Evolutionary conservation across 2,797 vertebrate species (phyloP), one percentile per base, ranked within the genome.

Genomic region (Gephyroberyx darwinii): DNA sequence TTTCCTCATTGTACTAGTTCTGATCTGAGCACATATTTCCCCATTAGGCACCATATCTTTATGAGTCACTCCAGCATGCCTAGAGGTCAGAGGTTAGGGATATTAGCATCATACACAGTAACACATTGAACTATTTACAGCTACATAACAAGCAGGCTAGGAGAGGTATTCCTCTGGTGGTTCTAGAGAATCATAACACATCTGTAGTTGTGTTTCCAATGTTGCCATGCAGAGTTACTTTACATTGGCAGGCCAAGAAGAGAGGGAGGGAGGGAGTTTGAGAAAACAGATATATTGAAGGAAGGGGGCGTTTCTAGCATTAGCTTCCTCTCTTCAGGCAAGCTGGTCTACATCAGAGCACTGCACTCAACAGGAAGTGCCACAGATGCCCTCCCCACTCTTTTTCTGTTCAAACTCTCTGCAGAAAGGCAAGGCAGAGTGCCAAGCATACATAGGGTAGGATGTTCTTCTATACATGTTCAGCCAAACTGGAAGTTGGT

Each of bases 71-170:
- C 66, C 74, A 77, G 71, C 86, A 90, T 87, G 86, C 87, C 79
- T 76, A 78, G 56, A 82, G 58, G 63, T 51, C 64, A 65, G 57
- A 52, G n/a, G 59, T 65, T 35, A 62, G 69, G 66, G 63, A 57
- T 57, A 62, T 67, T 78, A 77, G 76, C 63, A 75, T 90, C 71
- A 78, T 71, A 84, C 73, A 89, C 54, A 84, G 53, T 74, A 75
- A 84, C 75, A 89, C 80, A 89, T 55, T 41, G 19, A 77, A 80
- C 75, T 92, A 92, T 93, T 86, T 92, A 93, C 90, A 93, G 83
- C 87, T 69, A 76, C 69, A 75, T 82, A 66, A 83, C 77, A 86
- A 89, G 86, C 82, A 86, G 84, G 81, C 73, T 68, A 75, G 41
- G 48, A 69, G 73, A 87, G 65, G 60, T 69, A 62, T 78, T 68